phyloP scores from a whole-genome alignment of 1,140 invertebrate species.

The Nasonia vitripennis region DNA sequence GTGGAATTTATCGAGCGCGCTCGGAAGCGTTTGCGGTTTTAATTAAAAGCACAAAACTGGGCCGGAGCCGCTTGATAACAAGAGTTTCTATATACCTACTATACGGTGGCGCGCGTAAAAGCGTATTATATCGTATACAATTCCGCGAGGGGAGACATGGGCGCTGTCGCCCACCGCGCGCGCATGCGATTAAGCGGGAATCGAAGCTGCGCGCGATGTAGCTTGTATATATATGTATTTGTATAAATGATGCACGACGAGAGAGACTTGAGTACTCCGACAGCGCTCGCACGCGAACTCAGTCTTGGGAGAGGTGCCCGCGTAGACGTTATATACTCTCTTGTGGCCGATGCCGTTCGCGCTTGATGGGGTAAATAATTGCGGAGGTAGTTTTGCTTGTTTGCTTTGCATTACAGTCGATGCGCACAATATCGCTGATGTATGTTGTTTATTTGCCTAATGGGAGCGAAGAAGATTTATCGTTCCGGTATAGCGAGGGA shows the following conservation, averaged over 20 bases:
- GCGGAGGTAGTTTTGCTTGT: neutral
- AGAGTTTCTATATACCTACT: neutral
- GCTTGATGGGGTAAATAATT: neutral
- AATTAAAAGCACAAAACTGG: slow-evolving; percentile 43
- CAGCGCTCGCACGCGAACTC: too few species aligned
- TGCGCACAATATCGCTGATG: too few species aligned
- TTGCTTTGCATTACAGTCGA: neutral
- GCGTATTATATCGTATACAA: neutral
- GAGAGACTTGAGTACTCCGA: too few species aligned
- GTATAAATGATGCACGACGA: slow-evolving; percentile 20
- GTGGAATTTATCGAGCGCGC: slow-evolving; percentile 42
- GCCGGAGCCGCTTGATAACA: neutral
- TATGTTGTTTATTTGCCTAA: too few species aligned
- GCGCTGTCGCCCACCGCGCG: too few species aligned
- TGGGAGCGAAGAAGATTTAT: too few species aligned
- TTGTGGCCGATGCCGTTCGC: neutral
- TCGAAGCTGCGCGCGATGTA: neutral
- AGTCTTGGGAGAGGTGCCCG: neutral
- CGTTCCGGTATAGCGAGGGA: too few species aligned
- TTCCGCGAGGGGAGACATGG: neutral
- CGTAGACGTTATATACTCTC: neutral
- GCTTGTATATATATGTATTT: neutral
- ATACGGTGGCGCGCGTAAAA: neutral
- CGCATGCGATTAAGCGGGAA: neutral
- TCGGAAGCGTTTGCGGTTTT: slow-evolving; percentile 32